Base-by-base conservation (phyloP, 2,113 vertebrate genomes). In the Osmerus eperlanus region DNA sequence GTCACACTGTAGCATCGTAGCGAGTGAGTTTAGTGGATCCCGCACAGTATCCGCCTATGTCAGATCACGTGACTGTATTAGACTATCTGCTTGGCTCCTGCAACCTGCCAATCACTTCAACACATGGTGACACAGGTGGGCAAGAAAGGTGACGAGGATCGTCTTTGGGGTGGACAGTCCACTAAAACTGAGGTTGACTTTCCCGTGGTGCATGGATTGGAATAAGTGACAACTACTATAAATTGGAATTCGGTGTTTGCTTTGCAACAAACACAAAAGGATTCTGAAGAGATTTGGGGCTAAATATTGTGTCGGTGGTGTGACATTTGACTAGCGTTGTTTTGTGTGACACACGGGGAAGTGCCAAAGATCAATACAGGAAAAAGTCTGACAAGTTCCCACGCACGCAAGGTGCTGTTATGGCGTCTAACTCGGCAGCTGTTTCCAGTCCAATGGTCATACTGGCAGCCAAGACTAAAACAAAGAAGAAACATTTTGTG, bases 401-500 rank as follows among this genome's bases (percentile, higher is more conserved):
- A 65, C 15, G 15, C 70, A 51, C 21, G 21, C 67, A 62, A 65
- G 67, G 59, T 65, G 54, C 74, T 62, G 28, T 41, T 41, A 93
- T 94, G 93, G 93, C 93, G 73, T 81, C 90, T 71, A 83, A 89
- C 73, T 88, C 89, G 8, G 87, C 87, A 73, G 85, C 91, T 68
- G 78, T 79, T 16, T 90, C 89, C 68, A 92, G 87, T 53, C 89
- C 91, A 23, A 91, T 94, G 84, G 92, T 94, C 65, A 91, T 94
- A 14, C 82, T 92, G 71, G 93, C 90, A 12, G 89, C 92, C 41
- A 94, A 94, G 77, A 94, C 93, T 12, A 97, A 97, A 84, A 98
- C 95, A 19, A 97, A 98, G 83, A 96, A 97, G 92, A 97, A 96
- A 65, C 96, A 96, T 29, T 98, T 98, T 67, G 95, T 98, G 16